phyloP scores from a whole-genome alignment of 2,113 vertebrate genomes.

The Sorex fumeus region DNA sequence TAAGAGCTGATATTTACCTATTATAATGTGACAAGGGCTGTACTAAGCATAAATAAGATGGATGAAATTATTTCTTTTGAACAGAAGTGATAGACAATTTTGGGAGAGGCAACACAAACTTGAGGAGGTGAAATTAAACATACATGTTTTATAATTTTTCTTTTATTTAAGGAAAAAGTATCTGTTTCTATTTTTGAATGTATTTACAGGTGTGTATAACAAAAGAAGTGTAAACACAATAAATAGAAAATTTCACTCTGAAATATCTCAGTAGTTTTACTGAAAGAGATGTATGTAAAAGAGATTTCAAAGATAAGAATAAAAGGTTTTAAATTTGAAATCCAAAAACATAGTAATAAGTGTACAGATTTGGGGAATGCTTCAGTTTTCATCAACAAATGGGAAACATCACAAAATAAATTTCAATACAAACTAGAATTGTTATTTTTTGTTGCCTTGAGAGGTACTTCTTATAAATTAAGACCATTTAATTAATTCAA shows the following conservation, averaged over 20 bases:
- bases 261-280: not conserved
- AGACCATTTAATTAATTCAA: slow-evolving; percentile 64
- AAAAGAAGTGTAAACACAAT: not conserved
- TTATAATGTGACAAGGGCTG: not conserved
- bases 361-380: not conserved
- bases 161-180: not conserved
- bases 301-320: not conserved
- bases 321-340: not conserved
- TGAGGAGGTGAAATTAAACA: not conserved
- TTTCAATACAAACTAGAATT: slow-evolving; percentile 22
- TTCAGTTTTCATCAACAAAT: slow-evolving; percentile 22
- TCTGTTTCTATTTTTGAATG: not conserved
- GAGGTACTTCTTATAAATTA: slow-evolving; percentile 30
- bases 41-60: not conserved
- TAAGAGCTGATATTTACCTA: not conserved
- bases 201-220: not conserved
- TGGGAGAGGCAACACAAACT: not conserved
- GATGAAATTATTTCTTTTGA: not conserved
- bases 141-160: not conserved
- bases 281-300: not conserved
- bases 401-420: not conserved
- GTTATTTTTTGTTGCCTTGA: slow-evolving; percentile 15
- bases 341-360: not conserved
- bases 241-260: not conserved
- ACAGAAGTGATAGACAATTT: not conserved